Conservation (phyloP, 64 coral and sea anemone genomes). For the Catalaphyllia jardinei region DNA sequence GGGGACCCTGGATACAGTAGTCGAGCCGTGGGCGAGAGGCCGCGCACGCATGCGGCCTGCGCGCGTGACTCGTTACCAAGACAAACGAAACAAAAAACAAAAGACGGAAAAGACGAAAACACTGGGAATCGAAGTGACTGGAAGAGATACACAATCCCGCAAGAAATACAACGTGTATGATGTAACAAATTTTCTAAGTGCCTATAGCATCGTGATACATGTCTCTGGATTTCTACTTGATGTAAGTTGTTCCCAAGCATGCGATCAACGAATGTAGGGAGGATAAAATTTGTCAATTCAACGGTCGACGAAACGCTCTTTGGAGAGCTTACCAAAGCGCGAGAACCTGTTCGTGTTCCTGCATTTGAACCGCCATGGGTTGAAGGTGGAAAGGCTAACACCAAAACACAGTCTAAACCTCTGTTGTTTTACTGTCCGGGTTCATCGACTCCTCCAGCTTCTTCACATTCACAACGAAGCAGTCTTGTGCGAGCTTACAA, state of each 20-base stretch:
- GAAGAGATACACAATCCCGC: no score
- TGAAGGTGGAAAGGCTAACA: constrained; percentile 64
- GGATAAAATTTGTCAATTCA: constrained; percentile 60
- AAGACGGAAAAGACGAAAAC: background rate
- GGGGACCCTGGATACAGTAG: no score
- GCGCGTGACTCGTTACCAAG: background rate
- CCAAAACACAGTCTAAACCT: constrained; percentile 70
- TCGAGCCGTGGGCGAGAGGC: no score
- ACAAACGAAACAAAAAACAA: background rate
- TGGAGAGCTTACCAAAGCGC: constrained; percentile 66
- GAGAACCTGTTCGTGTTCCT: constrained; percentile 52
- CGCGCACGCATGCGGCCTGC: background rate
- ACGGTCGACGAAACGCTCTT: constrained; percentile 81
- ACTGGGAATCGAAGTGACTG: no score
- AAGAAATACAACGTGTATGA: no score
- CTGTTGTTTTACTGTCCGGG: constrained; percentile 87
- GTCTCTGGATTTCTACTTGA: background rate
- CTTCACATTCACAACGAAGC: constrained; percentile 32
- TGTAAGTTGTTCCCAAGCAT: background rate
- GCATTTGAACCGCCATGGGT: constrained; percentile 88
- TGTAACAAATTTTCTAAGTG: no score
- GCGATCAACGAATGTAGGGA: background rate
- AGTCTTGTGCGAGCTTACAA: constrained; percentile 53
- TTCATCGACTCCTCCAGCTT: constrained; percentile 25
- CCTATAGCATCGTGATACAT: no score